Conservation (phyloP, 2,888 invertebrate species). For the Margaritifera margaritifera region DNA sequence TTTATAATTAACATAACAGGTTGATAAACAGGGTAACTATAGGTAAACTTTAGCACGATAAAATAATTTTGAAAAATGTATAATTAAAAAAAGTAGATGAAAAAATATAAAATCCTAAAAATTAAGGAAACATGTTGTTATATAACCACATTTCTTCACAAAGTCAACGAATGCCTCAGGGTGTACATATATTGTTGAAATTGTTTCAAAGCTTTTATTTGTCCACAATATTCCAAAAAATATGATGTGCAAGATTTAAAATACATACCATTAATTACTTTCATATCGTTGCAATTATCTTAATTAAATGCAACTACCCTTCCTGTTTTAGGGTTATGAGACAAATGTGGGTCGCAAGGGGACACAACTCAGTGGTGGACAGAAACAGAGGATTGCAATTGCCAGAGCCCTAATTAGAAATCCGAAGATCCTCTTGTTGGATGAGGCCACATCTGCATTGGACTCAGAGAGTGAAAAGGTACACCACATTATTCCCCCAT, state of each 20-base stretch:
- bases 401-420: conserved; percentile 74
- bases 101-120: no score
- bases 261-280: no score
- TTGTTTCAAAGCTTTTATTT: background rate
- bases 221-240: background rate
- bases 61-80: no score
- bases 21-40: no score
- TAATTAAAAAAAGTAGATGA: no score
- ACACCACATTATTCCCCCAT: conserved; percentile 10
- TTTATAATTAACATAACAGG: no score
- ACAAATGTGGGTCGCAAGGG: conserved; percentile 72
- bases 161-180: no score
- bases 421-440: conserved; percentile 79
- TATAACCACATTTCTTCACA: no score
- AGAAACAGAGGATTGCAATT: conserved; percentile 70
- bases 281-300: background rate
- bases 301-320: background rate
- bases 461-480: conserved; percentile 66
- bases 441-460: conserved; percentile 68
- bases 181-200: background rate
- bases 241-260: no score
- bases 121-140: no score
- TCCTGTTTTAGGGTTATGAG: conserved; percentile 63
- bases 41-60: no score
- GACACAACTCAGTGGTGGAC: conserved; percentile 71